phyloP scores from a whole-genome alignment of 2,797 vertebrate genomes.

The Liparis tanakae region DNA sequence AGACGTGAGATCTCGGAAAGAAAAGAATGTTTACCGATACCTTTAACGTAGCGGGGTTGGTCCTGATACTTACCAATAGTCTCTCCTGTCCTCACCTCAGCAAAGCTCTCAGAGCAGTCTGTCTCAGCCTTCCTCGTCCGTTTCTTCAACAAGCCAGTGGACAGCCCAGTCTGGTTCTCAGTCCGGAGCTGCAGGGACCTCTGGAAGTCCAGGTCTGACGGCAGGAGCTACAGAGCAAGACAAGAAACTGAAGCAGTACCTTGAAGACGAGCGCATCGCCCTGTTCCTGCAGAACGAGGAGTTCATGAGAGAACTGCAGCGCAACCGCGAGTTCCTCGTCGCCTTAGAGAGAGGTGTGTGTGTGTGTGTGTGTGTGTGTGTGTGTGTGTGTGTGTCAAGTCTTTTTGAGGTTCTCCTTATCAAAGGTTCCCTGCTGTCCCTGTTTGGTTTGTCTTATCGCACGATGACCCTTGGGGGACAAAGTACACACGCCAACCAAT shows the following conservation, averaged over 20 bases:
- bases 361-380: no score
- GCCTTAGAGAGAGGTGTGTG: conserved; percentile 91
- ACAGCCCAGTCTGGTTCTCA: conserved; percentile 39
- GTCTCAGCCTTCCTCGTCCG: conserved; percentile 73
- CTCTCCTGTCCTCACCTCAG: conserved; percentile 20
- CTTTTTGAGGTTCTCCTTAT: background rate
- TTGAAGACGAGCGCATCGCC: conserved; percentile 95
- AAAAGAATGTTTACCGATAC: background rate
- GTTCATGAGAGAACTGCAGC: conserved; percentile 97
- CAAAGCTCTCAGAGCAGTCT: conserved; percentile 80
- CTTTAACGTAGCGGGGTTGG: background rate
- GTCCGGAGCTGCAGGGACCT: conserved; percentile 48
- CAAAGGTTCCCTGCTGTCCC: conserved; percentile 9
- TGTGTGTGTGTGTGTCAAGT: background rate
- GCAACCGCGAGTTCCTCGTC: conserved; percentile 94
- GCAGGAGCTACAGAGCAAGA: conserved; percentile 86
- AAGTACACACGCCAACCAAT: background rate
- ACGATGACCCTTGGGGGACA: background rate
- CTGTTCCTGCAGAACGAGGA: conserved; percentile 97
- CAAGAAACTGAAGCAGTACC: conserved; percentile 93
- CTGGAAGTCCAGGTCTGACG: conserved; percentile 52
- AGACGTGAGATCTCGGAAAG: background rate
- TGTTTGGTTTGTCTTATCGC: background rate
- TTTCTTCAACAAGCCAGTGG: conserved; percentile 71
- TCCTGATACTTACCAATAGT: background rate